Conservation (phyloP, 2,888 invertebrate species). For the Rhingia rostrata region DNA sequence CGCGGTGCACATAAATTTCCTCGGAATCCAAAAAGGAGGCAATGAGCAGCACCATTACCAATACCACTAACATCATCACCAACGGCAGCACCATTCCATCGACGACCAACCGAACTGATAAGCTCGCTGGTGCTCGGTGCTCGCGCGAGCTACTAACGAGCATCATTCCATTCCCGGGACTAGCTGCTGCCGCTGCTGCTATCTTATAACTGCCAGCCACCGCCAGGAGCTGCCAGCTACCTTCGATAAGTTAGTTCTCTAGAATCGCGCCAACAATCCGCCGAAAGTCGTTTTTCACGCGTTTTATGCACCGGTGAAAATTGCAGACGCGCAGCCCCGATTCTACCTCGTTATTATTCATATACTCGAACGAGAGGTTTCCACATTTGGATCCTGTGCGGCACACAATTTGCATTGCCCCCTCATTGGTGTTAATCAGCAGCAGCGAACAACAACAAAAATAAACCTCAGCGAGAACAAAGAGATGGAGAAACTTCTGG, state of each 20-base stretch:
- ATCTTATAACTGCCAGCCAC: slow-evolving; percentile 65
- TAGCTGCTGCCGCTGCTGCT: slow-evolving; percentile 50
- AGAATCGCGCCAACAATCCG: slow-evolving; percentile 47
- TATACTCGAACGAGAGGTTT: slow-evolving; percentile 47
- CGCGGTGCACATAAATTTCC: slow-evolving; percentile 73
- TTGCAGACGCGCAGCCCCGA: slow-evolving; percentile 30
- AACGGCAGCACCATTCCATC: slow-evolving; percentile 29
- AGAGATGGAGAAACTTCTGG: slow-evolving; percentile 71
- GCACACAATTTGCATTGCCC: slow-evolving; percentile 61
- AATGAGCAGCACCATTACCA: slow-evolving; percentile 37
- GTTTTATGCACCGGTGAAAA: slow-evolving; percentile 70
- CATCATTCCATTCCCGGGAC: slow-evolving; percentile 56
- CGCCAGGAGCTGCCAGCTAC: slow-evolving; percentile 73
- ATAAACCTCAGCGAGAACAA: slow-evolving; percentile 55
- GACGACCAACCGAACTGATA: slow-evolving; percentile 65
- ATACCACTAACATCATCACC: neutral
- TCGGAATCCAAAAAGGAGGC: slow-evolving; percentile 65
- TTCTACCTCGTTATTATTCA: slow-evolving; percentile 70
- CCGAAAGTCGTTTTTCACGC: slow-evolving; percentile 72
- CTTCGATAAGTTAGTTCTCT: slow-evolving; percentile 72
- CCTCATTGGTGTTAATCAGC: slow-evolving; percentile 70
- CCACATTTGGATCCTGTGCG: slow-evolving; percentile 51
- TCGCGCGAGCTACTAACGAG: slow-evolving; percentile 70
- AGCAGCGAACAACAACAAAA: slow-evolving; percentile 8
- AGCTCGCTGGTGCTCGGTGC: slow-evolving; percentile 39